Evolutionary conservation across 2,888 invertebrate species (phyloP), one percentile per base, ranked within the genome.

Genomic region (Callimorpha dominula): DNA sequence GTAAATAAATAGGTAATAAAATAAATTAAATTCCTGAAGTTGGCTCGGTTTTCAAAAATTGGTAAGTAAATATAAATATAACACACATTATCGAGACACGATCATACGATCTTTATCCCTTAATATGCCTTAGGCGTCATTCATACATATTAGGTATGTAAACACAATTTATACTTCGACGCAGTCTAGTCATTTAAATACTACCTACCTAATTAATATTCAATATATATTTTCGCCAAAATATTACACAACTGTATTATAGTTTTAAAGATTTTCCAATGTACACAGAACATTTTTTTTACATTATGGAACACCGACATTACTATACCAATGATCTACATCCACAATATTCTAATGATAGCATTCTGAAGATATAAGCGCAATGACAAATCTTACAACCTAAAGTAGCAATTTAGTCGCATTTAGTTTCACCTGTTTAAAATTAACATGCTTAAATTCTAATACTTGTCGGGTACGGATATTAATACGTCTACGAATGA

Each of bases 1-100:
- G 74, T 83, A 83, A 81, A 83, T 81, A 79, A 81, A 81, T 82
- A 31, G 31, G 31, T 31, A 79, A 75, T 78, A 77, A 78, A 83
- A 81, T 82, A 82, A 82, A 82, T 81, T 79, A 81, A 73, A 74
- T 78, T 74, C 68, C 75, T 71, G 76, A 80, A 78, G 74, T 76
- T 83, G 81, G 83, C 83, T 83, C 81, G 83, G 79, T 82, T 80
- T 72, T 72, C 50, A 78, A 80, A 57, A 73, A 69, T 69, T 60
- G 52, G 64, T 72, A 68, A 73, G 20, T 49, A 65, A 7, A 14
- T 65, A 68, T 77, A 78, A 74, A 50, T 74, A 54, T 68, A 68
- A 73, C 43, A 63, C 43, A 63, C 54, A n/a, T 76, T 57, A 52
- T 72, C 68, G 65, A 63, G 46, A 78, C 70, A 52, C 69, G 70